phyloP scores from a whole-genome alignment of 2,888 invertebrate species.

The Parnassius smintheus region DNA sequence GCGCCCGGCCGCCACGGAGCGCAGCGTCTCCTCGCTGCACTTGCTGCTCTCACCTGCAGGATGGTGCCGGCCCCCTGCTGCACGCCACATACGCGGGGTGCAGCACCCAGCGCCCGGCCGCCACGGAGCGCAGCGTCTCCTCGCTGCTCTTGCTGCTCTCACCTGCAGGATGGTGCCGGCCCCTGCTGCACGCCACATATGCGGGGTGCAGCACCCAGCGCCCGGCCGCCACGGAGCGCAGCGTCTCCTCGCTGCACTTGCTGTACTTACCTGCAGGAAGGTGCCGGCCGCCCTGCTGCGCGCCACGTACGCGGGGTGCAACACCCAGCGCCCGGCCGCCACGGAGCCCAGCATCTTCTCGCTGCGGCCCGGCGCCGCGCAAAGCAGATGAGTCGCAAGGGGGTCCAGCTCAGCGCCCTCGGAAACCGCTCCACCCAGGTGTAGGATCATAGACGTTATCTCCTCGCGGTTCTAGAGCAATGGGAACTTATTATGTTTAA shows the following conservation, averaged over 20 bases:
- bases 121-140: too few relatives aligned
- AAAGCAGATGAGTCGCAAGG: conserved; percentile 87
- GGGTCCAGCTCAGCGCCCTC: conserved; percentile 75
- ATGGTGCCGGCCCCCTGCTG: conserved; percentile 75
- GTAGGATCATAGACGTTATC: conserved; percentile 77
- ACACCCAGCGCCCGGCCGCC: conserved; percentile 93
- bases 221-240: conserved; percentile 79
- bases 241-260: not conserved
- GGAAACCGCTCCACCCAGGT: conserved; percentile 84
- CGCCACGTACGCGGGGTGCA: conserved; percentile 89
- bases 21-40: too few relatives aligned
- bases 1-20: conserved; percentile 77
- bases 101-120: conserved; percentile 48
- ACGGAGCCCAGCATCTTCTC: conserved; percentile 94
- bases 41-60: not conserved
- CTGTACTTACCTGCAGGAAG: conserved; percentile 75
- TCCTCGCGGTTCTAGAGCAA: conserved; percentile 69
- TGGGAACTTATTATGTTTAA: not conserved
- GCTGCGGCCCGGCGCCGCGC: conserved; percentile 87
- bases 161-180: conserved; percentile 82
- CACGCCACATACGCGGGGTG: conserved; percentile 83
- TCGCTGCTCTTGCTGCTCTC: not conserved
- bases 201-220: conserved; percentile 81
- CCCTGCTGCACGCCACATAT: conserved; percentile 85
- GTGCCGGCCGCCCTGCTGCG: conserved; percentile 81